Evolutionary conservation across 2,113 vertebrate species (phyloP).

Genomic region (Dasyornis broadbenti): DNA sequence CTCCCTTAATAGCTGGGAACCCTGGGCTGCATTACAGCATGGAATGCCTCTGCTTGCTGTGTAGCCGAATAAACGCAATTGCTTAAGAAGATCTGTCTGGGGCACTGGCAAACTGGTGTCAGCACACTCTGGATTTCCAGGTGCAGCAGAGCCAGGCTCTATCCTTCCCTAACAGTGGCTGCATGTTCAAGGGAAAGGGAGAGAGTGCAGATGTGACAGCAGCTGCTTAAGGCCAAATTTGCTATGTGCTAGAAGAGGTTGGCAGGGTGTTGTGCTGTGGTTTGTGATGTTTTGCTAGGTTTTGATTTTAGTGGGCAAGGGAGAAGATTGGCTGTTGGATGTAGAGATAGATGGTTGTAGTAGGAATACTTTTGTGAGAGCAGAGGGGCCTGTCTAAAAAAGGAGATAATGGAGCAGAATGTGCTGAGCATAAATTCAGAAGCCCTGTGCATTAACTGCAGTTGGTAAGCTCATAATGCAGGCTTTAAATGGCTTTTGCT

Average conservation of each 20-base stretch:
- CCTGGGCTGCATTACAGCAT: not conserved
- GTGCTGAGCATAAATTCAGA: not conserved
- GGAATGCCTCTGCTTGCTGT: not conserved
- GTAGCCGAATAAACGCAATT: not conserved
- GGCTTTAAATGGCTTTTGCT: not conserved
- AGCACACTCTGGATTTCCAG: not conserved
- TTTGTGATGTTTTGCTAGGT: not conserved
- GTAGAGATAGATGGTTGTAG: not conserved
- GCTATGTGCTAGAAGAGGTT: not conserved
- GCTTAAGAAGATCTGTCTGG: not conserved
- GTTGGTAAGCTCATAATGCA: not conserved
- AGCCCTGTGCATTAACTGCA: not conserved
- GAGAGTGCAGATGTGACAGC: not conserved
- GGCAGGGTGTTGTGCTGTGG: not conserved
- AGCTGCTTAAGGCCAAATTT: not conserved
- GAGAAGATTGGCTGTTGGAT: not conserved
- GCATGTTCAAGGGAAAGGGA: not conserved
- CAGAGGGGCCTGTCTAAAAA: not conserved
- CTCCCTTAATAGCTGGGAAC: not conserved
- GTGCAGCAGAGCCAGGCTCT: not conserved
- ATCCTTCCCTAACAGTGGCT: not conserved
- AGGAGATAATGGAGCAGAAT: not conserved
- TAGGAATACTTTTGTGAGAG: not conserved
- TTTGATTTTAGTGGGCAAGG: not conserved
- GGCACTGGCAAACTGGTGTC: not conserved